A percentile compares a stretch with the other conserved stretches of the same genome.
Conservation (phyloP, 2,113 vertebrate species). For the Microtus richardsoni region DNA sequence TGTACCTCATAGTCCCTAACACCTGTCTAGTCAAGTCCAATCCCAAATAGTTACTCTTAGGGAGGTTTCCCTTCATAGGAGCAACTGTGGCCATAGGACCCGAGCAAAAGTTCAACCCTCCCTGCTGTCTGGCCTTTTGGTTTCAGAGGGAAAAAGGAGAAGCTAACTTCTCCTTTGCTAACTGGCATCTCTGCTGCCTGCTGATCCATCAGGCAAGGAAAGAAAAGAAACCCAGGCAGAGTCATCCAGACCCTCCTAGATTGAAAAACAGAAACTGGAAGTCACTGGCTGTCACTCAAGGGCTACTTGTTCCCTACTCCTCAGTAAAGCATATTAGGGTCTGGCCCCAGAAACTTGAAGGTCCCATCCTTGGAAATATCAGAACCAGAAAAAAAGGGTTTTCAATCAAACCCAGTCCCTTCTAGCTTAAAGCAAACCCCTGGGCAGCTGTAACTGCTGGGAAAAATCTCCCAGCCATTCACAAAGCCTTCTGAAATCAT, state of each 20-base stretch:
- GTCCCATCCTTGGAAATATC: background rate
- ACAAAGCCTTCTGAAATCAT: background rate
- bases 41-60: background rate
- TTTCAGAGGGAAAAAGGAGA: background rate
- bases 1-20: accelerated
- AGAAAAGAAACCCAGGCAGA: background rate
- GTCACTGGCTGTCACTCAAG: background rate
- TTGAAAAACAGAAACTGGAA: background rate
- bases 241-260: background rate
- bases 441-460: background rate
- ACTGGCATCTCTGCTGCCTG: background rate
- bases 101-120: background rate
- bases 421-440: background rate
- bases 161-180: background rate
- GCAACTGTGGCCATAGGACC: background rate
- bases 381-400: background rate
- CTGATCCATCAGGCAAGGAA: background rate
- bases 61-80: background rate
- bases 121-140: background rate
- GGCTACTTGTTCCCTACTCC: background rate
- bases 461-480: background rate
- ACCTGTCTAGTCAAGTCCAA: background rate
- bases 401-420: background rate
- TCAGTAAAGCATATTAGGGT: accelerated
- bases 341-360: background rate